Base-by-base conservation (phyloP, 2,888 invertebrate species). In the Lasioglossum pauxillum region DNA sequence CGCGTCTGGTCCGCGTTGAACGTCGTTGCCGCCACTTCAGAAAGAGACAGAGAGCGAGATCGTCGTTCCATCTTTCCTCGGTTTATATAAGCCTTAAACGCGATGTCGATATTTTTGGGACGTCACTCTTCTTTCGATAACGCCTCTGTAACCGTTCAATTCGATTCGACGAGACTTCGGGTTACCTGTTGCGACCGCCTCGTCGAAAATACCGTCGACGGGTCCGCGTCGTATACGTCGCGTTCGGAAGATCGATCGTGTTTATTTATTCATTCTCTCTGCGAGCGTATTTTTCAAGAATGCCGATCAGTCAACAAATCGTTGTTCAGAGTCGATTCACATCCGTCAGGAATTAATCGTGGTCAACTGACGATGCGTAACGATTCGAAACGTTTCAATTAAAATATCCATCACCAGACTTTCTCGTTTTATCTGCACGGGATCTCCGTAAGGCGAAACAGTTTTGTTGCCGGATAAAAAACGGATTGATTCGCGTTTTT, bases 1-100 rank as follows among this genome's bases (percentile, higher is more conserved):
- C 88, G 2, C 86, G 84, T 86, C 89, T 82, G 77, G 80, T 41
- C 78, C 72, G 72, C 81, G 76, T 82, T 76, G 67, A 75, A 74
- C 64, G 64, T 23, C 78, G 79, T 16, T 73, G 75, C 71, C 14
- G 14, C 69, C 27, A 73, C 41, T 57, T 64, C 60, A 16, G 16
- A 64, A 14, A 19, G 49, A 19, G 19, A 49, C 23, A 23, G n/a
- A 53, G 53, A 53, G 8, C 23, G 10, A 23, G n/a, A n/a, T 23
- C n/a, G 23, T 53, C 23, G n/a, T n/a, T 23, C 53, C 23, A 72
- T 88, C 38, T 69, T 86, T 82, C 81, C 69, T 80, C 46, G 16
- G 64, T 87, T 84, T 82, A 79, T 79, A 46, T 83, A 83, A 87
- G 81, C 76, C 44, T 81, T 73, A 19, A 49, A 75, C 41, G 49